Conservation (phyloP, 2,113 vertebrate genomes). For the Nicator chloris region DNA sequence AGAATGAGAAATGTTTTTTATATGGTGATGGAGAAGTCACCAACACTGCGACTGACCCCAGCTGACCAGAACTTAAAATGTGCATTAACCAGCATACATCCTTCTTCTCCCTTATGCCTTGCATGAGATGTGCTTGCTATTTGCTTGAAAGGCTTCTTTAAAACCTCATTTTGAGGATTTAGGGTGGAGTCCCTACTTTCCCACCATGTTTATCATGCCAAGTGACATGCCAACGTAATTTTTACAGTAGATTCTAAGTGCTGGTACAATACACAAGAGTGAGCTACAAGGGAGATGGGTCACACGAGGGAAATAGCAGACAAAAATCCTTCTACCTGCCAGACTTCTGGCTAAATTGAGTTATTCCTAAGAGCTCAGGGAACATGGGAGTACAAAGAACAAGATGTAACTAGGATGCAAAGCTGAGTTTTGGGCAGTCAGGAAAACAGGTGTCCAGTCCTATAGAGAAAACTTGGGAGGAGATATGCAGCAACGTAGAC, state of each 20-base stretch:
- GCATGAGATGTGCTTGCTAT: background rate
- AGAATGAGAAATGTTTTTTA: background rate
- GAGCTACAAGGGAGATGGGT: background rate
- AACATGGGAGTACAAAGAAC: background rate
- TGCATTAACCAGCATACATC: background rate
- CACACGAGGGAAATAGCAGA: background rate
- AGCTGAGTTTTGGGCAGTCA: background rate
- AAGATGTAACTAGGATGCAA: background rate
- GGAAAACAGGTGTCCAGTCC: background rate
- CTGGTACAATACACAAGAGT: background rate
- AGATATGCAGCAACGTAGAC: background rate
- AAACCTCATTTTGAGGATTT: background rate
- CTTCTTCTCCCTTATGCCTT: background rate
- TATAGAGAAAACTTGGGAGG: background rate
- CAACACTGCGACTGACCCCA: background rate
- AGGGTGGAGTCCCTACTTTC: background rate
- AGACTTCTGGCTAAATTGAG: background rate
- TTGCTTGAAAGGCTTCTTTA: background rate
- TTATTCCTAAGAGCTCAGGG: background rate
- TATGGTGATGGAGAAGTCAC: background rate
- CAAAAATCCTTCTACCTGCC: background rate
- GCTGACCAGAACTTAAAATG: background rate
- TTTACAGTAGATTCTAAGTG: background rate
- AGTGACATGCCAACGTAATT: background rate
- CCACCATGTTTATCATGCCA: background rate